A percentile compares a stretch with the other conserved stretches of the same genome.
Evolutionary conservation across 35 echinoderm and acorn worm species (phyloP).

Genomic region (Holothuria glaberrima): DNA sequence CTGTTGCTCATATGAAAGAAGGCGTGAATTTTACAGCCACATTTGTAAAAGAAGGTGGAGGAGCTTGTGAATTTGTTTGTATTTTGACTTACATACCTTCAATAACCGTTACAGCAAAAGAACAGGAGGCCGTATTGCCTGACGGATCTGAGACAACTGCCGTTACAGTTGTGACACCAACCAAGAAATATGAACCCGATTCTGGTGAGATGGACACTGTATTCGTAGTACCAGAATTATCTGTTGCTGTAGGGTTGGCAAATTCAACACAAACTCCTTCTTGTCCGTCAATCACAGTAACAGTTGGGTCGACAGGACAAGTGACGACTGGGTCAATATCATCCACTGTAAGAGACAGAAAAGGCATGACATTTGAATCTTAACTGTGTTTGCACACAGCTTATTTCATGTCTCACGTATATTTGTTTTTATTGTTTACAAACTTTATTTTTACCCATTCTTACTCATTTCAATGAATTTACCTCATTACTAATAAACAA

Average conservation of each 20-base stretch:
- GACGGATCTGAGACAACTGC: slow-evolving; percentile 4
- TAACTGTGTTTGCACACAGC: too few species aligned
- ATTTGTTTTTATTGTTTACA: too few species aligned
- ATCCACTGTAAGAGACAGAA: background rate
- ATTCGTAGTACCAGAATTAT: slow-evolving; percentile 12
- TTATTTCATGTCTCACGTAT: too few species aligned
- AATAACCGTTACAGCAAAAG: background rate
- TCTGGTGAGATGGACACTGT: background rate
- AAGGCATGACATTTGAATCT: too few species aligned
- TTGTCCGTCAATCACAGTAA: slow-evolving; percentile 7
- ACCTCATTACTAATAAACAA: too few species aligned
- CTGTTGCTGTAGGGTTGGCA: background rate
- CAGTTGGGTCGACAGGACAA: background rate
- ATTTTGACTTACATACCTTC: background rate
- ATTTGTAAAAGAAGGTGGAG: too few species aligned
- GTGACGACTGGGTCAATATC: background rate
- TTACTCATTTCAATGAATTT: too few species aligned
- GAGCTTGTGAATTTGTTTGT: too few species aligned
- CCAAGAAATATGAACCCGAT: background rate
- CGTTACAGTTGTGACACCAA: background rate
- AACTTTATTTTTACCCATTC: too few species aligned
- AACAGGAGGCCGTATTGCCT: background rate
- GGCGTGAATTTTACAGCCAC: too few species aligned
- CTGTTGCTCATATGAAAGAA: too few species aligned
- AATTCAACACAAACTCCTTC: background rate